Conservation (phyloP, 2,113 vertebrate species). For the Saguinus midas region DNA sequence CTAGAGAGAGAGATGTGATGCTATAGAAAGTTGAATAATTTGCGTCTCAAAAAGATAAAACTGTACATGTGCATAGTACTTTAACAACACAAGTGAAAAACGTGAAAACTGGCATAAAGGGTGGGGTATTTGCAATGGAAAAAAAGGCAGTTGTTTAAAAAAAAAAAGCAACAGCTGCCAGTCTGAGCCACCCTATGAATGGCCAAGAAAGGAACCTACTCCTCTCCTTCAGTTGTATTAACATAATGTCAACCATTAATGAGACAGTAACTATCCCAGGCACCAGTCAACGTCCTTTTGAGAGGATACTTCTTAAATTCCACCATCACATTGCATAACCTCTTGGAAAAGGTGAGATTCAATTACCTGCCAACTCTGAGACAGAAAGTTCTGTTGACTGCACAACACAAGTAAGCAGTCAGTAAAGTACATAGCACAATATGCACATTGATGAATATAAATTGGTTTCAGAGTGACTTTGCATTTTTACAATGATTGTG, state of each 20-base stretch:
- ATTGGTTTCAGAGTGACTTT: background rate
- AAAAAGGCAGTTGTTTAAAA: background rate
- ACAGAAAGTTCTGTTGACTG: background rate
- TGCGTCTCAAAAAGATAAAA: background rate
- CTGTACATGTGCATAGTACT: background rate
- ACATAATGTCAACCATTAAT: slow-evolving; percentile 31
- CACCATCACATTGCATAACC: background rate
- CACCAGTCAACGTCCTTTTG: background rate
- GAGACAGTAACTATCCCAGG: slow-evolving; percentile 7
- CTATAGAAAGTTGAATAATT: background rate
- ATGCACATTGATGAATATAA: background rate
- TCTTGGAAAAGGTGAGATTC: slow-evolving; percentile 39
- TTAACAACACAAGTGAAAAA: slow-evolving; percentile 5
- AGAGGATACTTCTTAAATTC: slow-evolving; percentile 18
- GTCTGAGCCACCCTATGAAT: background rate
- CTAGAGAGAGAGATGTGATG: background rate
- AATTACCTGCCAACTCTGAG: slow-evolving; percentile 16
- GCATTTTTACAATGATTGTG: background rate
- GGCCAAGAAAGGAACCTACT: background rate
- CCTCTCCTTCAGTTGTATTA: slow-evolving; percentile 10
- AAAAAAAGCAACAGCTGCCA: background rate
- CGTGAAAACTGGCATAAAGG: background rate
- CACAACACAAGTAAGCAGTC: background rate
- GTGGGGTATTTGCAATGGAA: background rate
- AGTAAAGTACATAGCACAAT: background rate